Conservation (phyloP, 2,888 invertebrate genomes). For the Psylliodes chrysocephalus region DNA sequence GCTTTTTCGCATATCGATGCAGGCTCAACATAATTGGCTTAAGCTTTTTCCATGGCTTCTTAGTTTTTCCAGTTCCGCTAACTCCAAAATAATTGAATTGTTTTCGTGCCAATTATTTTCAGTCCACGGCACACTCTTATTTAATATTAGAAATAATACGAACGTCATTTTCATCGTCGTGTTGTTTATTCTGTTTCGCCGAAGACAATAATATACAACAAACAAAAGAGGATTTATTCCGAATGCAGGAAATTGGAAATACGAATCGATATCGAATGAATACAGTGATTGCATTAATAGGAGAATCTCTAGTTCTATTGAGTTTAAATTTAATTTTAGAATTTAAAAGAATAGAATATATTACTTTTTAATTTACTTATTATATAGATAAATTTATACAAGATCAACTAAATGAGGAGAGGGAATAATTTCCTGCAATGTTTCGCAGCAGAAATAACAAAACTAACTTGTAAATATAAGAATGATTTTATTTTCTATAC, state of each 20-base stretch:
- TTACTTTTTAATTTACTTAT: too few relatives aligned
- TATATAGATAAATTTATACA: too few relatives aligned
- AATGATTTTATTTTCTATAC: too few relatives aligned
- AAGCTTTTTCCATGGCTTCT: constrained; percentile 50
- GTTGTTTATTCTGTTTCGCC: too few relatives aligned
- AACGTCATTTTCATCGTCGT: background rate
- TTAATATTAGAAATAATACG: background rate
- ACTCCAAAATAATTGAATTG: constrained; percentile 50
- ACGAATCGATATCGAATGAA: background rate
- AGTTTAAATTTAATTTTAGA: constrained; percentile 24
- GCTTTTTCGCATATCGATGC: background rate
- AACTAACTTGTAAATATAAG: too few relatives aligned
- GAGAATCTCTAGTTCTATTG: background rate
- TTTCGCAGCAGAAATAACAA: too few relatives aligned
- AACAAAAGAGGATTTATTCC: background rate
- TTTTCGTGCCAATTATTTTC: constrained; percentile 29
- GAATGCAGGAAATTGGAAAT: background rate
- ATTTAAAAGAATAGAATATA: constrained; percentile 33
- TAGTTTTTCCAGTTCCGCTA: constrained; percentile 36
- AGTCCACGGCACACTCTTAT: background rate
- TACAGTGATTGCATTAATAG: too few relatives aligned
- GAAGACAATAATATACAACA: too few relatives aligned
- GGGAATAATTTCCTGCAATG: too few relatives aligned
- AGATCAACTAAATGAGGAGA: too few relatives aligned
- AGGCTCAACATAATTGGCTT: constrained; percentile 52